Percentiles rank a stretch among this genome's conserved stretches.
phyloP scores from a whole-genome alignment of 2,797 vertebrate genomes.

The Orientallactaga sibirica region DNA sequence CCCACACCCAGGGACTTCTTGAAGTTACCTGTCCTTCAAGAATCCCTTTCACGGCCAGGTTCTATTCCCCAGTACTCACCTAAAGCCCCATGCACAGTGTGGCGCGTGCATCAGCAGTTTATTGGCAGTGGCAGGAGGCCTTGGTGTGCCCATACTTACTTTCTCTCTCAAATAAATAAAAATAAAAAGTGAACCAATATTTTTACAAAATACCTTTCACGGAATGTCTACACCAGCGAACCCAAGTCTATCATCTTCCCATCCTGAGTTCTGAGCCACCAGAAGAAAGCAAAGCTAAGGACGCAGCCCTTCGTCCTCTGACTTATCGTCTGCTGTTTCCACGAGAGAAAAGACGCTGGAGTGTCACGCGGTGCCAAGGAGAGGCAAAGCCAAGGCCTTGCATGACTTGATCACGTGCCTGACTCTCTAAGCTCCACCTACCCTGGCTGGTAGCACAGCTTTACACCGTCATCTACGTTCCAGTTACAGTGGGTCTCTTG shows the following conservation, averaged over 20 bases:
- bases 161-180: neutral
- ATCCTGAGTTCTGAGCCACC: neutral
- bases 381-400: neutral
- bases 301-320: neutral
- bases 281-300: conserved; percentile 11
- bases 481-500: neutral
- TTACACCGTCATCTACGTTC: neutral
- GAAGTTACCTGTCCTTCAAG: neutral
- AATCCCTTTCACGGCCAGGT: neutral
- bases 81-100: too few species aligned
- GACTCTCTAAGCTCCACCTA: neutral
- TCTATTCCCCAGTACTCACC: too few species aligned
- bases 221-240: neutral
- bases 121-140: too few species aligned
- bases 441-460: neutral
- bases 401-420: neutral
- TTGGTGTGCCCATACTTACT: too few species aligned
- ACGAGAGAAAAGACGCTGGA: neutral
- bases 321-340: neutral
- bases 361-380: neutral
- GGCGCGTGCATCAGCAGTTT: too few species aligned
- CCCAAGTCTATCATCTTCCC: neutral
- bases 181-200: neutral
- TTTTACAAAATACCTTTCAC: neutral
- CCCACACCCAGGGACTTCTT: neutral